Evolutionary conservation across 2,797 vertebrate species (phyloP), one percentile per base, ranked within the genome.

Genomic region (Uromys caudimaculatus): DNA sequence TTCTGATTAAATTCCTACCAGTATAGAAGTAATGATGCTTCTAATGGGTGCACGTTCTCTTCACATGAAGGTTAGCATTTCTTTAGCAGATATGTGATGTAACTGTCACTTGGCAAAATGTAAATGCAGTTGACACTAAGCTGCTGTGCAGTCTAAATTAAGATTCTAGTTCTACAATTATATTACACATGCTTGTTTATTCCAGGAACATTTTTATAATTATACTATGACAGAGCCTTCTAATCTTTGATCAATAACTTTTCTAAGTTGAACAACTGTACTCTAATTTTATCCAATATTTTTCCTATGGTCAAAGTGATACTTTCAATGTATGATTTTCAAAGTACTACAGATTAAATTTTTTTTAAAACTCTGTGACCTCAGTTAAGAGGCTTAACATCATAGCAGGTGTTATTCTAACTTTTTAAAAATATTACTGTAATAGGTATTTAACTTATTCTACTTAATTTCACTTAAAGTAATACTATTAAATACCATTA

Each of bases 151-250:
- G 29, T 52, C 38, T 95, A 92, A 95, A 88, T 79, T 64, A 93
- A 92, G 44, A 52, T 81, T 93, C 44, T 52, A 44, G 10, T 81
- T 77, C 88, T 93, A 6, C 50, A 87, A 76, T 90, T 82, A 44
- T 3, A 73, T 50, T 75, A 24, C 54, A 67, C 41, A 27, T 78
- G 54, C 67, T 52, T 64, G n/a, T 84, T 83, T 93, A n/a, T 90
- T 87, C 56, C 71, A 73, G 73, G n/a, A 87, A 89, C 6, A 79
- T 60, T 86, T 92, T 92, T 87, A 56, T 75, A 84, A 79, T 95
- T 84, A 78, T 19, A 60, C 24, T 50, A n/a, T 58, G 47, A 90
- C 50, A 87, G 35, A 93, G 86, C 19, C 86, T 41, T 93, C 50
- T 92, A 90, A 64, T 44, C 35, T 81, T 78, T 84, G 76, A 79